These are phyloP conservation scores for Hipparchia semele DNA, from an alignment of 2,888 invertebrate genomes.

Conservation along the genomic window DNA sequence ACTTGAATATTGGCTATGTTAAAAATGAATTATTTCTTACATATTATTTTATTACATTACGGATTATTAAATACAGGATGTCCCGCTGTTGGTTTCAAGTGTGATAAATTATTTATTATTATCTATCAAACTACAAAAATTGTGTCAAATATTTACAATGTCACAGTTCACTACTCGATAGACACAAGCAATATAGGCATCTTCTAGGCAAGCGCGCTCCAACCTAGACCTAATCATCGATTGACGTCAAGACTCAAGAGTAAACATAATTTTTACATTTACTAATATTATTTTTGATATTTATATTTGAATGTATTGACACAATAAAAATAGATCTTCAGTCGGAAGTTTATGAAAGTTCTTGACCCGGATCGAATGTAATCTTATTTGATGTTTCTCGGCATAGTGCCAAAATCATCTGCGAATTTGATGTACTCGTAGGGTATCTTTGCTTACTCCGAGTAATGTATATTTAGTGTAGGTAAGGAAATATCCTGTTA, in stretches of 20 bases:
- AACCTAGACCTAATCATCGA: not conserved
- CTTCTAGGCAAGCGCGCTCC: not conserved
- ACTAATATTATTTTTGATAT: not conserved
- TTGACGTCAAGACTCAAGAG: no score
- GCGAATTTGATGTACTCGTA: conserved; percentile 5
- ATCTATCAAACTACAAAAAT: no score
- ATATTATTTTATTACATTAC: no score
- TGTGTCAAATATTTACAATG: no score
- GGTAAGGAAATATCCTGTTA: not conserved
- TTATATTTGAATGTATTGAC: conserved; percentile 3
- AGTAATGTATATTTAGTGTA: not conserved
- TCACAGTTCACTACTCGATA: no score
- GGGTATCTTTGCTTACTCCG: conserved; percentile 9
- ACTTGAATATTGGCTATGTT: no score
- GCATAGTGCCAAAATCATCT: conserved; percentile 24
- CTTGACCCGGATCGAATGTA: conserved; percentile 18
- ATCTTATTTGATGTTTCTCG: conserved; percentile 26
- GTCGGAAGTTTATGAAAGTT: conserved; percentile 14
- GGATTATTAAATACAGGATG: no score
- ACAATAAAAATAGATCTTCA: not conserved
- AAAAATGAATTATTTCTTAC: no score
- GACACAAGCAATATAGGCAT: no score
- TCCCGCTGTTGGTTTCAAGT: no score
- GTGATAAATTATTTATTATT: no score
- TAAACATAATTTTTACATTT: no score